phyloP scores from a whole-genome alignment of 1,140 invertebrate species.

The Asbolus verrucosus region DNA sequence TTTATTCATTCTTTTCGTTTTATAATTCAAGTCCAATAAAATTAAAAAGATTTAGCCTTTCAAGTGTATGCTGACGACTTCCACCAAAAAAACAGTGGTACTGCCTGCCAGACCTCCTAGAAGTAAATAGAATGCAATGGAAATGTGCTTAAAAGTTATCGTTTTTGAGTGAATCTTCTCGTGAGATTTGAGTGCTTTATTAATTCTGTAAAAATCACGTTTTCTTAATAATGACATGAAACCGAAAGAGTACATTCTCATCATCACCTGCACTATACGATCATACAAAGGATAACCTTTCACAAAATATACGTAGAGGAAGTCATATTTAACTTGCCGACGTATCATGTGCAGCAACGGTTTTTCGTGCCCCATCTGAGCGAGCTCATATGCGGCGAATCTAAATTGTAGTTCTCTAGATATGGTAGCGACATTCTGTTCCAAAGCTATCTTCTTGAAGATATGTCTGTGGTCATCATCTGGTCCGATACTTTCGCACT shows the following conservation, averaged over 20 bases:
- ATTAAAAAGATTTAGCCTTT: background rate
- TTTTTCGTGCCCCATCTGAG: background rate
- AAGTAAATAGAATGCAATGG: slow-evolving; percentile 1
- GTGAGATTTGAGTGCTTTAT: background rate
- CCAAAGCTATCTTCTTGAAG: background rate
- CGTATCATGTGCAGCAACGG: background rate
- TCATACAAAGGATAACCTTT: slow-evolving; percentile 10
- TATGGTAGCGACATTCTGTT: background rate
- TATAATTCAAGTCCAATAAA: no score
- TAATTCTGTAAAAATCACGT: background rate
- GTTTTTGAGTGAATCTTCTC: background rate
- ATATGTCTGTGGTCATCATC: background rate
- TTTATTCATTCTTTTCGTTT: no score
- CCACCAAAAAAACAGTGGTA: background rate
- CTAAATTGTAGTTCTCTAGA: background rate
- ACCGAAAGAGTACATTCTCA: background rate
- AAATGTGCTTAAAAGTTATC: background rate
- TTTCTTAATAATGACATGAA: background rate
- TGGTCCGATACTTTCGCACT: background rate
- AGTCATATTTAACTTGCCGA: slow-evolving; percentile 6
- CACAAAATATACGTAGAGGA: slow-evolving; percentile 1
- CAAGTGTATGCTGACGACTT: background rate
- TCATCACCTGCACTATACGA: background rate
- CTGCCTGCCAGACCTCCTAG: background rate
- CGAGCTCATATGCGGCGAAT: background rate